Percentiles rank a stretch among this genome's conserved stretches.
Conservation (phyloP, 2,797 vertebrate species). For the Alectoris magna region DNA sequence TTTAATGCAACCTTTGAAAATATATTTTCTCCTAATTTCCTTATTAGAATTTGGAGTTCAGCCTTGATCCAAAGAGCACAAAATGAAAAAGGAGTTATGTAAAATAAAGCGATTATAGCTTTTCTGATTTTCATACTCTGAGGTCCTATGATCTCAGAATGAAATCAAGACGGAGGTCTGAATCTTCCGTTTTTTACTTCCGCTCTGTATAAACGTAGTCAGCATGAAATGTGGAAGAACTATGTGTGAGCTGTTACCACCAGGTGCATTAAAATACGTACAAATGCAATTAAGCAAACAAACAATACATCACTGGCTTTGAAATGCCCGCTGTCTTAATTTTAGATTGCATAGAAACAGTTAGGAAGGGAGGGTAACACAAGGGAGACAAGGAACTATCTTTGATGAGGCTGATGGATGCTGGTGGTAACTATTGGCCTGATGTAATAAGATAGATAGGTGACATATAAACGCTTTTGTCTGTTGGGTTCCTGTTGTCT, state of each 20-base stretch:
- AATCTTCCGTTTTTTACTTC: background rate
- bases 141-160: background rate
- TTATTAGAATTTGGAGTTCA: background rate
- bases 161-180: background rate
- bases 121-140: background rate
- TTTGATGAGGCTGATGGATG: background rate
- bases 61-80: background rate
- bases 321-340: background rate
- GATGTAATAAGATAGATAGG: background rate
- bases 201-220: background rate
- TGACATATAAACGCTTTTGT: background rate
- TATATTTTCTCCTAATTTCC: slow-evolving; percentile 18
- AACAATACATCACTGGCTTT: background rate
- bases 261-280: background rate
- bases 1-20: slow-evolving; percentile 20
- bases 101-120: background rate
- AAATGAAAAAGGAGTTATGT: background rate
- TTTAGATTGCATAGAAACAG: background rate
- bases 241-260: background rate
- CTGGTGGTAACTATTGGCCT: background rate
- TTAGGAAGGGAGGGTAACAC: background rate
- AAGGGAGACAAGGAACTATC: background rate
- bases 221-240: background rate
- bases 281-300: background rate
- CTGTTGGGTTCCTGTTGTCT: background rate